phyloP scores from a whole-genome alignment of 2,888 invertebrate genomes.

The Nomada goodeniana region DNA sequence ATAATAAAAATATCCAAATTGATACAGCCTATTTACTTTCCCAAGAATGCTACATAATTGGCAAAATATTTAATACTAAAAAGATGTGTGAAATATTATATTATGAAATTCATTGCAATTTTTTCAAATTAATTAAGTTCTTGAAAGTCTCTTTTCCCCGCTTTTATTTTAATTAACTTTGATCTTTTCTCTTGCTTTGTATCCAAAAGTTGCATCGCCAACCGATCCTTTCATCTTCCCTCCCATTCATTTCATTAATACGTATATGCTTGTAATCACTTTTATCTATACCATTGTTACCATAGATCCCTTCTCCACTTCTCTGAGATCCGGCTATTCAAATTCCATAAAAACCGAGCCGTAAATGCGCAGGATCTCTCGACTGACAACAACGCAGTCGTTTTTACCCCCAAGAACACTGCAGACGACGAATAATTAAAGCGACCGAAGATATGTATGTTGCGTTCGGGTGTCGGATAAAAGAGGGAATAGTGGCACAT shows the following conservation, averaged over 20 bases:
- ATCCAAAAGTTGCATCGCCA: background rate
- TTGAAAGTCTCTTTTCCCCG: too few relatives aligned
- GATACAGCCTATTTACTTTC: too few relatives aligned
- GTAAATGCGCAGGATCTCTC: slow-evolving; percentile 25
- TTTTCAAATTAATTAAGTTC: background rate
- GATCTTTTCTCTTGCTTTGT: too few relatives aligned
- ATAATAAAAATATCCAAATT: too few relatives aligned
- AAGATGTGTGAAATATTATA: too few relatives aligned
- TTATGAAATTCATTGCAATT: background rate
- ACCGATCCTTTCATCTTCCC: background rate
- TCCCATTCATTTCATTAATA: background rate
- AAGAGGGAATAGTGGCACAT: slow-evolving; percentile 6
- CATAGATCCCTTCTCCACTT: slow-evolving; percentile 23
- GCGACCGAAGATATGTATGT: background rate
- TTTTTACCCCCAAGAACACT: slow-evolving; percentile 17
- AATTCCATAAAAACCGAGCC: slow-evolving; percentile 47
- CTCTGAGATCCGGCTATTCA: slow-evolving; percentile 33
- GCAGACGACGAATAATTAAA: slow-evolving; percentile 46
- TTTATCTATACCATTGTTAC: slow-evolving; percentile 4
- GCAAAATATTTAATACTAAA: too few relatives aligned
- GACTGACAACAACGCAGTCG: background rate
- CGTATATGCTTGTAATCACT: background rate
- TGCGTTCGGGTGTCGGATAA: background rate
- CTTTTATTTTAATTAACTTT: too few relatives aligned
- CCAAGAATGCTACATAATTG: too few relatives aligned